Evolutionary conservation across 2,888 invertebrate species (phyloP).

Genomic region (Brenthis hecate): DNA sequence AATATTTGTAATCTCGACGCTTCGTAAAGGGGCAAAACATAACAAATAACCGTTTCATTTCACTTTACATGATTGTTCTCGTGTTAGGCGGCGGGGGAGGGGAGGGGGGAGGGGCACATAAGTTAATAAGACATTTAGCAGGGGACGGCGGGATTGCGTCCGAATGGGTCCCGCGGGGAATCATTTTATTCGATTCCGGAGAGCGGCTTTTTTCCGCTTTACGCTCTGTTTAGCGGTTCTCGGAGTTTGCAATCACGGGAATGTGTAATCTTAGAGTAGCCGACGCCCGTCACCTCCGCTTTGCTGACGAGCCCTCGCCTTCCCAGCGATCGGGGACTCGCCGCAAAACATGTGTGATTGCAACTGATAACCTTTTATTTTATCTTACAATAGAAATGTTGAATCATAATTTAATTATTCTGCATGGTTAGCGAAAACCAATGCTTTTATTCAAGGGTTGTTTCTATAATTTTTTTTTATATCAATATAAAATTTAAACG

Average conservation of each 20-base stretch:
- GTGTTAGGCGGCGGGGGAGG: conserved; percentile 62
- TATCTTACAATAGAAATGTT: conserved; percentile 29
- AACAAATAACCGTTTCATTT: conserved; percentile 83
- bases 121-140: conserved; percentile 83
- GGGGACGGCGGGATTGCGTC: conserved; percentile 84
- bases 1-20: conserved; percentile 63
- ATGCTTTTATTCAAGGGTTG: no score
- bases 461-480: no score
- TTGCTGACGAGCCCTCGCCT: conserved; percentile 59
- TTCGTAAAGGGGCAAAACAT: conserved; percentile 74
- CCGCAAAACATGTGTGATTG: conserved; percentile 54
- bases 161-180: conserved; percentile 88
- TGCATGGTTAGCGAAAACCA: background rate
- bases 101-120: conserved; percentile 70
- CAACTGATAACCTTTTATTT: conserved; percentile 49
- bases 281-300: conserved; percentile 60
- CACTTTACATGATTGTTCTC: conserved; percentile 83
- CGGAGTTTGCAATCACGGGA: conserved; percentile 60
- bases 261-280: conserved; percentile 53
- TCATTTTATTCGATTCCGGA: conserved; percentile 88
- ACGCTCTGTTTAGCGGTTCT: conserved; percentile 79
- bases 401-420: background rate
- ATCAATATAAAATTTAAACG: no score
- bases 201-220: conserved; percentile 79
- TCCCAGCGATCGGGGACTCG: conserved; percentile 59